Base-by-base conservation (phyloP, 1,140 invertebrate species). In the Dendroctonus ponderosae region DNA sequence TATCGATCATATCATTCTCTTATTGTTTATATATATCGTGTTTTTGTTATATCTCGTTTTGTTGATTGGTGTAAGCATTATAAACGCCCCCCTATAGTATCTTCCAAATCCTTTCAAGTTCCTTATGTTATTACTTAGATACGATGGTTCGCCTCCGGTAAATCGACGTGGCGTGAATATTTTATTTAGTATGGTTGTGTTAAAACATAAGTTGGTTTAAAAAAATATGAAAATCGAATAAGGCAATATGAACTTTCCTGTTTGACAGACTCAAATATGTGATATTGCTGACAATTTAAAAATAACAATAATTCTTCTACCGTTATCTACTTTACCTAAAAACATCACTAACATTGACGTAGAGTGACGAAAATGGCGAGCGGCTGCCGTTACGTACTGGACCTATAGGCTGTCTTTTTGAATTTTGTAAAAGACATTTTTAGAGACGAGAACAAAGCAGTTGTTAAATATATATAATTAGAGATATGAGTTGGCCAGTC, bases 241-340 rank as follows among this genome's bases (percentile, higher is more conserved):
- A 73, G 66, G 68, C 68, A 73, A 73, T 71, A 72, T 66, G 56
- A 65, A 67, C 65, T 69, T 66, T 62, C 58, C 59, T 70, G 65
- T 66, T 73, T 70, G 63, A 69, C 72, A 69, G 68, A 66, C 69
- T 59, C 66, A 71, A 72, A 68, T 70, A 73, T 73, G 72, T 73
- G 72, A 73, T 73, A 73, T 70, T 62, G 67, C 72, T 71, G 73
- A 74, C 73, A 74, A 74, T 74, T 74, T 73, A 69, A 70, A 63
- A 68, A 70, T 69, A 56, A 56, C 15, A 56, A 70, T 70, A 58
- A 65, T 70, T 73, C 64, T 66, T 69, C 68, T 71, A 68, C 61
- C 51, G 41, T 64, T 68, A 69, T 68, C 66, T 71, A 72, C 66
- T 63, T 67, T 71, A 62, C 60, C 53, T 67, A 67, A 58, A 65